Conservation (phyloP, 2,797 vertebrate species). For the Astyanax mexicanus region DNA sequence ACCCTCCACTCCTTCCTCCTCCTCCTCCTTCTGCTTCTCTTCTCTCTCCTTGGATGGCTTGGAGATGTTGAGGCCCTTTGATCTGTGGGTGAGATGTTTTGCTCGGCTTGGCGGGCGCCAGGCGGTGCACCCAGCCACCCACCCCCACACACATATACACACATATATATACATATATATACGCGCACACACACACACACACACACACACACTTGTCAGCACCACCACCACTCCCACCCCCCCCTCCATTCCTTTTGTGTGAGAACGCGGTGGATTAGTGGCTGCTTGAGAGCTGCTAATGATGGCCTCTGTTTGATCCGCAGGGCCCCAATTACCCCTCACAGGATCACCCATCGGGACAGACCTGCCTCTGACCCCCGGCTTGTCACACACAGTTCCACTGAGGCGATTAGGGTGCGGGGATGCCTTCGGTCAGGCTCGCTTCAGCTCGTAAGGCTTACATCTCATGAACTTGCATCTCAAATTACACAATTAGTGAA, state of each 20-base stretch:
- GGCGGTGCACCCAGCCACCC: constrained; percentile 57
- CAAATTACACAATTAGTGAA: background rate
- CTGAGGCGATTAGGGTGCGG: constrained; percentile 11
- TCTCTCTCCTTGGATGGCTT: constrained; percentile 52
- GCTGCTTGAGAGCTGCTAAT: constrained; percentile 79
- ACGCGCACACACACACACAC: constrained; percentile 21
- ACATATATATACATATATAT: constrained; percentile 21
- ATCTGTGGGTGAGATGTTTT: constrained; percentile 80
- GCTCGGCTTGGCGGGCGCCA: constrained; percentile 66
- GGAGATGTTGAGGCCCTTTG: constrained; percentile 72
- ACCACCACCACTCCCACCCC: no score
- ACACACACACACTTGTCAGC: constrained; percentile 52
- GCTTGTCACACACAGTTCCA: constrained; percentile 47
- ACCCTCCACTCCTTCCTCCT: constrained; percentile 12
- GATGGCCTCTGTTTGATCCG: constrained; percentile 80
- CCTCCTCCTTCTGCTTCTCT: constrained; percentile 47
- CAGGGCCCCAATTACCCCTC: constrained; percentile 78
- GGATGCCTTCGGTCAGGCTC: background rate
- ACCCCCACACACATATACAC: constrained; percentile 24
- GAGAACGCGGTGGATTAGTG: constrained; percentile 78
- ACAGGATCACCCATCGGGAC: constrained; percentile 55
- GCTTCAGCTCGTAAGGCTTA: no score
- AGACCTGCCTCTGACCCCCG: constrained; percentile 50
- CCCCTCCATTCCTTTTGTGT: constrained; percentile 63
- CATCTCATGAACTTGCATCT: no score